Base-by-base conservation (phyloP, 2,888 invertebrate species). In the Crossocerus cetratus region DNA sequence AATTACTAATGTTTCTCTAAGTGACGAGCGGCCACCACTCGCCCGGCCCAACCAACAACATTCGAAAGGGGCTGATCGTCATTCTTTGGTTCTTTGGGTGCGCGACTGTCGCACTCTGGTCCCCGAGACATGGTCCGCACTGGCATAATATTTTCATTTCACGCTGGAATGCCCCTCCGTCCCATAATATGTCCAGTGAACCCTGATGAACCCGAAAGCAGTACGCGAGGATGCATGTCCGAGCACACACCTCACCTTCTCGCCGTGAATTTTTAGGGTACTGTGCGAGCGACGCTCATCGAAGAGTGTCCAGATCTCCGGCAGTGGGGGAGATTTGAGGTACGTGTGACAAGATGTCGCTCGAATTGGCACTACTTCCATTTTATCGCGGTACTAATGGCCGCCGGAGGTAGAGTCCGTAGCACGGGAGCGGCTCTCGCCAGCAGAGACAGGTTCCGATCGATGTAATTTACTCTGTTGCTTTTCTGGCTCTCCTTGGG, bases 81-180 rank as follows among this genome's bases (percentile, higher is more conserved):
- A 32, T 32, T 32, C 32, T 32, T 32, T 23, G 23, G 2, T n/a
- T n/a, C n/a, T n/a, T 32, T 11, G 32, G 0, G 32, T 32, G 2
- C 2, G 32, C 65, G 44, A 67, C 71, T 69, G 74, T 78, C 65
- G 68, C 59, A 63, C 72, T 72, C 70, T 71, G 73, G 69, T 74
- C 81, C 73, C 66, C 70, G 66, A n/a, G n/a, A n/a, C n/a, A n/a
- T n/a, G n/a, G n/a, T n/a, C n/a, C n/a, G n/a, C n/a, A 78, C 74
- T 81, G 80, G 82, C 78, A 85, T 86, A 87, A 87, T 87, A 88
- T 88, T 88, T 88, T 87, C 87, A 86, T 87, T 87, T 86, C 84
- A 86, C 84, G 86, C 82, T 84, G 83, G 81, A 86, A 85, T 84
- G 84, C 78, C 61, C 78, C 78, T 77, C 80, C 82, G 80, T 83